Base-by-base conservation (phyloP, 2,888 invertebrate genomes). In the Cremastinae sp. region DNA sequence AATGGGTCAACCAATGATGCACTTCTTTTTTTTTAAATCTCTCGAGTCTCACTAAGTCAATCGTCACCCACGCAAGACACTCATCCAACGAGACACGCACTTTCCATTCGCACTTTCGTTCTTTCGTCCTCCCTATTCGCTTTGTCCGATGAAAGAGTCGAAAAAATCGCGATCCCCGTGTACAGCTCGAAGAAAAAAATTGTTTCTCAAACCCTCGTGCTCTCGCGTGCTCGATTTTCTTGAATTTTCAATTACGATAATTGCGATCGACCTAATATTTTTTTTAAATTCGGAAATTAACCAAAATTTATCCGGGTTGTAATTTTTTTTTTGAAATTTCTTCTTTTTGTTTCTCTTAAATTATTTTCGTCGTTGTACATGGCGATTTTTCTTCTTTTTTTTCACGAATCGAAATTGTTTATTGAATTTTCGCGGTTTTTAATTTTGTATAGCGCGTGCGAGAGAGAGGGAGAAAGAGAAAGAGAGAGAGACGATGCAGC, bases 11-110 rank as follows among this genome's bases (percentile, higher is more conserved):
- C 62, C 72, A 74, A 80, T 82, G 75, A 82, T 78, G 28, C 28
- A n/a, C n/a, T n/a, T n/a, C n/a, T 28, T 28, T 5, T 28, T 2
- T 28, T 28, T 28, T 28, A 3, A 28, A 28, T 28, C 28, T 28
- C 28, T 79, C 56, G 69, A 79, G 76, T 81, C 79, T 82, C 80
- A 82, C 79, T 80, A 82, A 28, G 77, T 80, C 78, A 78, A 82
- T 81, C 80, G 75, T 74, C 74, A 65, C 65, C 49, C 62, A 69
- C 61, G 56, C 43, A 53, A 68, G 41, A 62, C 74, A 47, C 68
- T 59, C 69, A 37, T 62, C 35, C 43, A 35, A 45, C 43, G 8
- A 16, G 51, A 53, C 55, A 41, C 55, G 55, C 65, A 35, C 56
- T 10, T n/a, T 45, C 43, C 55, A 62, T 53, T 37, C 18, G 45